These are phyloP conservation scores for Mugil cephalus DNA, from an alignment of 2,113 vertebrate species.

Conservation along the genomic window DNA sequence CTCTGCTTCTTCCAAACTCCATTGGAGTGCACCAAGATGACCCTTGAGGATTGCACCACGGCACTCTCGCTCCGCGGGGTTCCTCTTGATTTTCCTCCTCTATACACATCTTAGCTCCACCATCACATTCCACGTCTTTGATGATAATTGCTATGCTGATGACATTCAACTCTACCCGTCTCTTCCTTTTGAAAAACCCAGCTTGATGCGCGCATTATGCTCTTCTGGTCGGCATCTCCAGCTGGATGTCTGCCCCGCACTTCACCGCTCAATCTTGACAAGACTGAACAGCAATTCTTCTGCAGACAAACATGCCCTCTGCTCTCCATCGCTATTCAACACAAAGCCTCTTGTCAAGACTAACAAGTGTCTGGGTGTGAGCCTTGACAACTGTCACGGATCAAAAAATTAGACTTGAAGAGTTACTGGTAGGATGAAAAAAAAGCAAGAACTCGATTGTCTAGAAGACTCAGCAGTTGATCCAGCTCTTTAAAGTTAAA, in stretches of 20 bases:
- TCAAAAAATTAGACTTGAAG: constrained; percentile 35
- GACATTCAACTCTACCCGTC: background rate
- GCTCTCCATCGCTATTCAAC: constrained; percentile 27
- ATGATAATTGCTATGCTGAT: constrained; percentile 24
- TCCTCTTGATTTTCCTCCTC: constrained; percentile 25
- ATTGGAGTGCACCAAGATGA: background rate
- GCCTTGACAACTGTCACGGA: constrained; percentile 41
- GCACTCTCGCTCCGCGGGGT: background rate
- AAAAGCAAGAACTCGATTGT: constrained; percentile 10
- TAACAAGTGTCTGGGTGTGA: constrained; percentile 37
- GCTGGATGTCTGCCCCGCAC: constrained; percentile 21
- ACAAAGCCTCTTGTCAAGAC: constrained; percentile 35
- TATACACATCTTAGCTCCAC: background rate
- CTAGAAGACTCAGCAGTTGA: constrained; percentile 4
- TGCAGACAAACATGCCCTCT: constrained; percentile 37
- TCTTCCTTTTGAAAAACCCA: constrained; percentile 4
- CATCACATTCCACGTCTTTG: background rate
- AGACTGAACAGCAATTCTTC: constrained; percentile 10
- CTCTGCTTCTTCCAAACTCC: constrained; percentile 1
- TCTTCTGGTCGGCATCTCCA: background rate
- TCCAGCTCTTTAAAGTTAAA: constrained; percentile 1
- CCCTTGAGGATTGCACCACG: background rate
- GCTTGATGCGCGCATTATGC: constrained; percentile 7
- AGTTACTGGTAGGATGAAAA: constrained; percentile 14
- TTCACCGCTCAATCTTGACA: constrained; percentile 24